Evolutionary conservation across 2,113 vertebrate genomes (phyloP).

Genomic region (Syngnathus scovelli): DNA sequence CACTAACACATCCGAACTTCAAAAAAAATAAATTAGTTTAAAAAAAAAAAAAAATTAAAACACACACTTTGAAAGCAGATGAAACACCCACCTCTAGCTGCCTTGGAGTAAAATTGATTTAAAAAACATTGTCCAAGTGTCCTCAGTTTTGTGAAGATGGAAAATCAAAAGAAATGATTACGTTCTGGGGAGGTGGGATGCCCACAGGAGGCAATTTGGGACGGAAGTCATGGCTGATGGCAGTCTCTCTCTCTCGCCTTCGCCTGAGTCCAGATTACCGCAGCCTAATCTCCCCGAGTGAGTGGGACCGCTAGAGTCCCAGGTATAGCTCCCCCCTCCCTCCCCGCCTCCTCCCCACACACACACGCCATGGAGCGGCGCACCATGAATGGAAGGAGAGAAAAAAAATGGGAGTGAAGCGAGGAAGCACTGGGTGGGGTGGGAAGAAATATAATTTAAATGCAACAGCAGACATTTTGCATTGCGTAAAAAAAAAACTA

Average conservation of each 20-base stretch:
- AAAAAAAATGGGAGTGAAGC: background rate
- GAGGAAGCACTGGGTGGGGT: background rate
- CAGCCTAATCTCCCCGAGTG: conserved; percentile 58
- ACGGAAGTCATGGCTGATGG: conserved; percentile 39
- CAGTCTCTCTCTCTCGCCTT: conserved; percentile 37
- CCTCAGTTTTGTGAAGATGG: conserved; percentile 1
- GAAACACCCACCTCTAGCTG: conserved; percentile 15
- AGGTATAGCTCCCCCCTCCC: conserved; percentile 54
- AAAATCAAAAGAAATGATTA: conserved; percentile 19
- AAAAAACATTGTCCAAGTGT: conserved; percentile 29
- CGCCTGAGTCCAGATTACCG: conserved; percentile 66
- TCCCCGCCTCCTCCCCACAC: conserved; percentile 18
- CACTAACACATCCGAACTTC: conserved; percentile 30
- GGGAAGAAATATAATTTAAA: too few relatives aligned
- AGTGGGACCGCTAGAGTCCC: conserved; percentile 44
- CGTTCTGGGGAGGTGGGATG: conserved; percentile 5
- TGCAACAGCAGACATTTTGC: too few relatives aligned
- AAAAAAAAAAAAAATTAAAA: conserved; percentile 6
- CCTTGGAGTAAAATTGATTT: conserved; percentile 12
- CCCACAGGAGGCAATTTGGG: conserved; percentile 36
- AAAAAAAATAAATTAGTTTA: background rate
- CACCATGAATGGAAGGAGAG: conserved; percentile 39
- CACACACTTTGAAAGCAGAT: conserved; percentile 9
- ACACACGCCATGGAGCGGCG: conserved; percentile 24
- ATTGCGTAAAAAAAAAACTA: too few relatives aligned